Percentiles rank a stretch among this genome's conserved stretches.
Conservation (phyloP, 2,888 invertebrate species). For the Drosophila birchii region DNA sequence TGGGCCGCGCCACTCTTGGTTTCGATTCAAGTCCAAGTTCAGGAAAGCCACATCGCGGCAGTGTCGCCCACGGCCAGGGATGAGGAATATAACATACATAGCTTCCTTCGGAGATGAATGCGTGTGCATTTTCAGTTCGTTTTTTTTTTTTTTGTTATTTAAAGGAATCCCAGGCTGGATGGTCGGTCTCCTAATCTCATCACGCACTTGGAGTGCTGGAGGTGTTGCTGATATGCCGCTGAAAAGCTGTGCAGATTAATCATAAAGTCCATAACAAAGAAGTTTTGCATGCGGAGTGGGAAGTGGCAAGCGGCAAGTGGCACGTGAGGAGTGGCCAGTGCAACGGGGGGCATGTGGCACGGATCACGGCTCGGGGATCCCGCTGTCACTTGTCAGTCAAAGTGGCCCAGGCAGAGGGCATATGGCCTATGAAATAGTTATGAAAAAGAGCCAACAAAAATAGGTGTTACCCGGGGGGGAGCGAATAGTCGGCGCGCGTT, state of each 20-base stretch:
- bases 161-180: conserved; percentile 29
- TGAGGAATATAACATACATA: background rate
- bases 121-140: background rate
- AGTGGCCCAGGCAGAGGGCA: conserved; percentile 55
- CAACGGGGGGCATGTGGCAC: conserved; percentile 47
- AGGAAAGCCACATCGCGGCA: conserved; percentile 14
- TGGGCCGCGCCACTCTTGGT: conserved; percentile 38
- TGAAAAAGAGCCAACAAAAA: conserved; percentile 52
- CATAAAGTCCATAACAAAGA: conserved; percentile 68
- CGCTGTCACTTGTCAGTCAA: conserved; percentile 74
- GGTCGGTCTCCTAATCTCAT: conserved; percentile 35
- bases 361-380: conserved; percentile 34
- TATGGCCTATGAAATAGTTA: conserved; percentile 63
- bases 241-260: conserved; percentile 73
- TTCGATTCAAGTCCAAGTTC: conserved; percentile 45
- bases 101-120: conserved; percentile 16
- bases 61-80: conserved; percentile 25
- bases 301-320: conserved; percentile 4
- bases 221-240: conserved; percentile 64
- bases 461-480: conserved; percentile 58
- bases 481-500: conserved; percentile 37
- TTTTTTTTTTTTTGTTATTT: conserved; percentile 12
- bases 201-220: conserved; percentile 40
- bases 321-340: conserved; percentile 31
- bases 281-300: conserved; percentile 43